Conservation (phyloP, 2,113 vertebrate species). For the Psittacula cyanocephala region DNA sequence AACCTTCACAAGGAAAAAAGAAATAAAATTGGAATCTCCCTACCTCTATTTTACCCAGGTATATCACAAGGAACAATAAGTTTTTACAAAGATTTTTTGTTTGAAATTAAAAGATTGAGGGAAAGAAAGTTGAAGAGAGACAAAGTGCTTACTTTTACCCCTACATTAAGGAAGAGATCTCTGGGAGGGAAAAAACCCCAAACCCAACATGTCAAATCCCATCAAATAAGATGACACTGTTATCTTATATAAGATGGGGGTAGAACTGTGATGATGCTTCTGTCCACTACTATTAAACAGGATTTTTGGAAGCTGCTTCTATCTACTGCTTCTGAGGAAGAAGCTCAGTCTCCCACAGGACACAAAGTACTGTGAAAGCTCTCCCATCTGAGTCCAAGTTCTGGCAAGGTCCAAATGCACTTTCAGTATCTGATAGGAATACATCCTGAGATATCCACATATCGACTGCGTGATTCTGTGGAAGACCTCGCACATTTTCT, state of each 20-base stretch:
- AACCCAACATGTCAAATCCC: too few species aligned
- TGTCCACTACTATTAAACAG: neutral
- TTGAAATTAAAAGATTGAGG: too few species aligned
- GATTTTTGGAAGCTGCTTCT: neutral
- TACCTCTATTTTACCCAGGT: too few species aligned
- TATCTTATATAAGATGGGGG: neutral
- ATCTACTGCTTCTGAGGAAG: neutral
- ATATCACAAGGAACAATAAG: too few species aligned
- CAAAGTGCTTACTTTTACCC: too few species aligned
- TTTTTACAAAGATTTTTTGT: too few species aligned
- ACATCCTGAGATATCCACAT: neutral
- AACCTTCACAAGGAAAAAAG: too few species aligned
- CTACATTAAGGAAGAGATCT: too few species aligned
- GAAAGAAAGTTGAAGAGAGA: too few species aligned
- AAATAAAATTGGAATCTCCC: too few species aligned
- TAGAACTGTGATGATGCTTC: neutral
- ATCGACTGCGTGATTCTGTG: neutral
- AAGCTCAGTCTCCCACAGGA: neutral
- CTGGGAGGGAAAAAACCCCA: too few species aligned
- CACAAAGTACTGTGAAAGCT: neutral
- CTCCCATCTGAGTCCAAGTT: neutral
- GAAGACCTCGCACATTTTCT: neutral
- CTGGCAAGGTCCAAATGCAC: neutral
- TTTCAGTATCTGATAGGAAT: neutral
- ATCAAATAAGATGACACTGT: too few species aligned